These are phyloP conservation scores for Pachymerium ferrugineum DNA, from an alignment of 2,888 invertebrate genomes.

Conservation along the genomic window DNA sequence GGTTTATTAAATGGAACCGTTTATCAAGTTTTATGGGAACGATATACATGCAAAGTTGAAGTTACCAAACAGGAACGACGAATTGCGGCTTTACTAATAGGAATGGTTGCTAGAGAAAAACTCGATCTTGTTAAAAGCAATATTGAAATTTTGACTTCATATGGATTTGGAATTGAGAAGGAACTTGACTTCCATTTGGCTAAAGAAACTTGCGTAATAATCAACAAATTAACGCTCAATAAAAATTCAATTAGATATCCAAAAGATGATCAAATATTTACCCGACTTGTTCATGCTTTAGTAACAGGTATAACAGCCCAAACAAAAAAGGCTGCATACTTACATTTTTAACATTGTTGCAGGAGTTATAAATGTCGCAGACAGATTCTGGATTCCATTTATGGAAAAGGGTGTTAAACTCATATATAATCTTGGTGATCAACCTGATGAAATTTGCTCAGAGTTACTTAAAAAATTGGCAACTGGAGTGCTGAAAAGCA, in stretches of 20 bases:
- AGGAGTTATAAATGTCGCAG: slow-evolving; percentile 49
- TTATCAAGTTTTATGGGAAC: slow-evolving; percentile 72
- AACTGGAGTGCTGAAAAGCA: not conserved
- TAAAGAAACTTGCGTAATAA: slow-evolving; percentile 56
- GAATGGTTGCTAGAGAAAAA: slow-evolving; percentile 62
- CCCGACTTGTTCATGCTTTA: slow-evolving; percentile 52
- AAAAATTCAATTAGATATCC: not conserved
- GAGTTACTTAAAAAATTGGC: slow-evolving; percentile 41
- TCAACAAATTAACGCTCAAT: slow-evolving; percentile 49
- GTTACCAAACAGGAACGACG: slow-evolving; percentile 66
- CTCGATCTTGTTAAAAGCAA: slow-evolving; percentile 54
- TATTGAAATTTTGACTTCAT: slow-evolving; percentile 63
- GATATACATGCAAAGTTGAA: slow-evolving; percentile 63
- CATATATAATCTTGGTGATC: slow-evolving; percentile 59
- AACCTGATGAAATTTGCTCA: slow-evolving; percentile 53
- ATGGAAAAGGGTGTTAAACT: slow-evolving; percentile 56
- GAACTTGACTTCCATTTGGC: slow-evolving; percentile 55
- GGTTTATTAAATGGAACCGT: slow-evolving; percentile 51
- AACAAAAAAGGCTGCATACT: too few relatives aligned
- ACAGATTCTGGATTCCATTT: slow-evolving; percentile 56
- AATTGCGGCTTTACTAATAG: slow-evolving; percentile 67
- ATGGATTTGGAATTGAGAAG: slow-evolving; percentile 60
- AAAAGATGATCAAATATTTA: slow-evolving; percentile 55
- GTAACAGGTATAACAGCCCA: not conserved
- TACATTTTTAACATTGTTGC: too few relatives aligned